phyloP scores from a whole-genome alignment of 2,888 invertebrate species.

The Iselma pallidipennis region DNA sequence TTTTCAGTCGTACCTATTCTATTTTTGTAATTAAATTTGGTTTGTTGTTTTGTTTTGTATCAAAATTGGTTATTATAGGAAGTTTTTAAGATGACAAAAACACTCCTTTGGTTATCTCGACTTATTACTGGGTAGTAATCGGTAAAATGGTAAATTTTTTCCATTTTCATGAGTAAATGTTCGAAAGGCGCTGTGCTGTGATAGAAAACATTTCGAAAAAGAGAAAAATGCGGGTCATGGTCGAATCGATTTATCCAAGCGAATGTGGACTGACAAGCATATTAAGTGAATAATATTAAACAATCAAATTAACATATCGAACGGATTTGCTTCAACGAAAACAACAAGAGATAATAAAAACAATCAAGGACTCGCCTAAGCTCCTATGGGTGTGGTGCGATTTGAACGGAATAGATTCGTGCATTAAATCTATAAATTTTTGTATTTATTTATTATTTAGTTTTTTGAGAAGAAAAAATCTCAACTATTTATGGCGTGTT shows the following conservation, averaged over 20 bases:
- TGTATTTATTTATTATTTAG: too few relatives aligned
- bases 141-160: background rate
- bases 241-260: conserved; percentile 20
- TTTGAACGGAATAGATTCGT: conserved; percentile 20
- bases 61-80: too few relatives aligned
- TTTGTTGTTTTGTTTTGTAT: too few relatives aligned
- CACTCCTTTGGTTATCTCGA: too few relatives aligned
- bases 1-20: too few relatives aligned
- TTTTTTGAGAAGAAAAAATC: too few relatives aligned
- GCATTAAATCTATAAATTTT: conserved; percentile 14
- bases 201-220: conserved; percentile 15
- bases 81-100: too few relatives aligned
- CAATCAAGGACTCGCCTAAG: conserved; percentile 30
- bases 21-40: too few relatives aligned
- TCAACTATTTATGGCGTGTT: too few relatives aligned
- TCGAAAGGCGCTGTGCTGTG: conserved; percentile 3
- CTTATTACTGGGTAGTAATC: background rate
- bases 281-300: conserved; percentile 27
- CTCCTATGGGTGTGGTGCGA: conserved; percentile 24
- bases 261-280: conserved; percentile 22
- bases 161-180: background rate
- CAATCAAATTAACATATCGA: conserved; percentile 33
- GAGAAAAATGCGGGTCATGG: conserved; percentile 21
- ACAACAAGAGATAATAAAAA: conserved; percentile 27
- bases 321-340: conserved; percentile 31